A percentile compares a stretch with the other conserved stretches of the same genome.
Conservation (phyloP, 2,113 vertebrate species). For the Calcarius ornatus region DNA sequence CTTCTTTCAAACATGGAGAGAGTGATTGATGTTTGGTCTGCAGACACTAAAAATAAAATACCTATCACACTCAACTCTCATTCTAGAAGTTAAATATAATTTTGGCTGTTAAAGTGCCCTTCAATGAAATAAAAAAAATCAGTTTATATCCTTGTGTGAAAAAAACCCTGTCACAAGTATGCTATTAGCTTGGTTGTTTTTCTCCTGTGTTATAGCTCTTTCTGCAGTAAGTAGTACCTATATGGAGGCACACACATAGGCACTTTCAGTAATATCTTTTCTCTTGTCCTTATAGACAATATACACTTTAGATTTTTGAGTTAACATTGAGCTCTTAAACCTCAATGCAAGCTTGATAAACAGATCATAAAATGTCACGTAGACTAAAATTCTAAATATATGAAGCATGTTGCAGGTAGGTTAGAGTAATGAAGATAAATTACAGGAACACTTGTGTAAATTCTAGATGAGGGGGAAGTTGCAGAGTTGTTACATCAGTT, state of each 20-base stretch:
- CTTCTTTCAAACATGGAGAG: not conserved
- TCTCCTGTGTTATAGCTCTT: not conserved
- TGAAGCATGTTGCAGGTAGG: not conserved
- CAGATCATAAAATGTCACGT: not conserved
- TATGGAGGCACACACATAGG: not conserved
- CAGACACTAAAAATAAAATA: conserved; percentile 12
- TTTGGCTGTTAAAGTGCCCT: not conserved
- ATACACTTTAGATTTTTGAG: not conserved
- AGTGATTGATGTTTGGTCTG: conserved; percentile 19
- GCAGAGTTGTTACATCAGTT: not conserved
- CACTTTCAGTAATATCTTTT: not conserved
- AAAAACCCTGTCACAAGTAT: not conserved
- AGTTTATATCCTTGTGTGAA: not conserved
- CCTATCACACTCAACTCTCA: not conserved
- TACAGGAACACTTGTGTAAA: not conserved
- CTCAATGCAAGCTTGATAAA: not conserved
- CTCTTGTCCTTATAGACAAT: not conserved
- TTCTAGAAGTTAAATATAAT: conserved; percentile 3
- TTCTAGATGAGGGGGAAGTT: not conserved
- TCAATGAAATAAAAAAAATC: not conserved
- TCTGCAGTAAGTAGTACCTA: not conserved
- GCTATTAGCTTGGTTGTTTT: not conserved
- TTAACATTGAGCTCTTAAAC: not conserved
- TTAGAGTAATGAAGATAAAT: not conserved
- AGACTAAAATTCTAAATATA: not conserved